Evolutionary conservation across 2,113 vertebrate genomes (phyloP), one percentile per base, ranked within the genome.

Genomic region (Notothenia rossii): DNA sequence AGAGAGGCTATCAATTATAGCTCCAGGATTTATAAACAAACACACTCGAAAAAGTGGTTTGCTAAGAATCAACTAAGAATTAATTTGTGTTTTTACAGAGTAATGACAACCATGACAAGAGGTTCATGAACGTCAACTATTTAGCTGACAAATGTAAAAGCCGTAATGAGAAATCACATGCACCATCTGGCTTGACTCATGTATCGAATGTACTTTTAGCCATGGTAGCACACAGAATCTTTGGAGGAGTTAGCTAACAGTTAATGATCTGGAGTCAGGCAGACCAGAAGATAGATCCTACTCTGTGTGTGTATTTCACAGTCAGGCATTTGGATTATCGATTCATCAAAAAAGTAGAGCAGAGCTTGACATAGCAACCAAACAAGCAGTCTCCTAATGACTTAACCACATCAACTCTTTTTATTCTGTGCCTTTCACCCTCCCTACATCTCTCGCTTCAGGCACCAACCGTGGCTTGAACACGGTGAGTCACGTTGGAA

Each of bases 401-500:
- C 88, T 93, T 92, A 90, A 93, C 93, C 93, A 92, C 93, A 94
- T 91, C 90, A 93, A 87, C 70, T 86, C 72, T 77, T 80, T 85
- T 81, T 82, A 56, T 80, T 83, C 53, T 45, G 69, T 64, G 59
- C 67, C 29, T 20, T 86, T 88, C 81, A 82, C 83, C 72, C 87
- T 79, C 84, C 86, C 87, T 92, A 73, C 83, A 81, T 85, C 84
- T 85, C 77, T 88, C 82, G 88, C 90, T 91, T 81, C 86, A 89
- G 90, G 90, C 90, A 82, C 86, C 77, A 88, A 90, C 91, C 72
- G 78, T 83, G 83, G 86, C 84, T 86, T 85, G 83, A 91, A 80
- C 86, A 82, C 75, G 72, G 81, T 94, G 94, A 94, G 92, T 95
- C 95, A 95, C 79, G 72, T 85, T 92, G 90, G 86, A 94, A 95